Percentiles rank a stretch among this genome's conserved stretches.
These are phyloP conservation scores for Synergus gifuensis DNA, from an alignment of 2,888 invertebrate genomes.

Conservation along the genomic window DNA sequence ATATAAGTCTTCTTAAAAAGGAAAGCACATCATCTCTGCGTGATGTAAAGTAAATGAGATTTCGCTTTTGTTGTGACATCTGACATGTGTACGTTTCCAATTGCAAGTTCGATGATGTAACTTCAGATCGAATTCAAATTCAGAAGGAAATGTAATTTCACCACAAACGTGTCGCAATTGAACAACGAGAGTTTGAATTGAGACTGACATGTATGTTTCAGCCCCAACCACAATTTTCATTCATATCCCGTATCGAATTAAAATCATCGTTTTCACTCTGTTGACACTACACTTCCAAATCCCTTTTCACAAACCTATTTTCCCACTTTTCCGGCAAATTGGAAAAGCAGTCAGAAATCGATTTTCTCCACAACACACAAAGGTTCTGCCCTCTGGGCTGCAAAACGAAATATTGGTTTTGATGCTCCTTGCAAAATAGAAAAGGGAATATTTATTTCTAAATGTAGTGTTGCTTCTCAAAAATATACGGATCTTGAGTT, in stretches of 20 bases:
- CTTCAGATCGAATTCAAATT: conserved; percentile 35
- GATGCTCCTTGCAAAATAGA: not conserved
- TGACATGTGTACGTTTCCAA: conserved; percentile 35
- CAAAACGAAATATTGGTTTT: not conserved
- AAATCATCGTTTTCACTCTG: conserved; percentile 6
- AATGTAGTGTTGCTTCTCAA: not conserved
- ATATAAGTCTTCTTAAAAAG: not conserved
- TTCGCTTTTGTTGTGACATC: conserved; percentile 24
- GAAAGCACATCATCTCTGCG: not conserved
- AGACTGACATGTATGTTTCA: conserved; percentile 22
- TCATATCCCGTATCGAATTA: conserved; percentile 30
- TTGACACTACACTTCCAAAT: not conserved
- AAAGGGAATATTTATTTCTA: not conserved
- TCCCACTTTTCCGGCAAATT: not conserved
- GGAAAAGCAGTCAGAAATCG: conserved; percentile 1
- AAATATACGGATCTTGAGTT: not conserved
- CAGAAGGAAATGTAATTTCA: conserved; percentile 29
- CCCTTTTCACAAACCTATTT: not conserved
- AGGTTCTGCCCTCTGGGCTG: not conserved
- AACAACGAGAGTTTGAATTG: conserved; percentile 11
- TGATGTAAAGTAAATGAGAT: not conserved
- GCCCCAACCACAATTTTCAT: conserved; percentile 31
- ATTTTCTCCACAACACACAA: not conserved
- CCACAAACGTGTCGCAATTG: not conserved
- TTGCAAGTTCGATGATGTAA: conserved; percentile 21